phyloP scores from a whole-genome alignment of 2,113 vertebrate species.

The Donacobius atricapilla region DNA sequence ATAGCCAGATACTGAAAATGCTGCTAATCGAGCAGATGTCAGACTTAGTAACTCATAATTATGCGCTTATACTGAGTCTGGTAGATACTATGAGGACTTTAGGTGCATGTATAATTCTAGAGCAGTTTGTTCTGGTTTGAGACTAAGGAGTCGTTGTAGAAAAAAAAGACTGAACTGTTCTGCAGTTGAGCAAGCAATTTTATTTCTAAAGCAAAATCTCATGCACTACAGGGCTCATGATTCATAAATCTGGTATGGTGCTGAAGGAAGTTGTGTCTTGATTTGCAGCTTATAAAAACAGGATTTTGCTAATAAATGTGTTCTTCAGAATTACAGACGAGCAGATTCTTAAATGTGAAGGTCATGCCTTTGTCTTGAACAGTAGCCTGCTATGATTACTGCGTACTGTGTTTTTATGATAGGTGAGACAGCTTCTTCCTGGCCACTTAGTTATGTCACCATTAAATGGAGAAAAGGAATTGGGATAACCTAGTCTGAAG shows the following conservation, averaged over 20 bases:
- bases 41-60: neutral
- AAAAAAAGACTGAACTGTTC: neutral
- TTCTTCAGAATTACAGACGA: slow-evolving; percentile 16
- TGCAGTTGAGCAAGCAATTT: neutral
- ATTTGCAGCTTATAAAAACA: slow-evolving; percentile 3
- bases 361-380: slow-evolving; percentile 7
- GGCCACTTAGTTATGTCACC: neutral
- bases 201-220: neutral
- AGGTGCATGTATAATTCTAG: neutral
- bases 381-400: neutral
- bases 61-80: neutral
- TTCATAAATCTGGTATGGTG: neutral
- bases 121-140: neutral
- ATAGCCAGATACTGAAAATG: neutral
- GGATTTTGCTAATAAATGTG: neutral
- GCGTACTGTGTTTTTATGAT: neutral
- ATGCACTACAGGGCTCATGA: neutral
- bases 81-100: neutral
- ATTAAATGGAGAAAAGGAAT: neutral
- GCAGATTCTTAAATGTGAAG: neutral
- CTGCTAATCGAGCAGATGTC: neutral
- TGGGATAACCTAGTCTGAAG: neutral
- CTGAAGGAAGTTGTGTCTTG: slow-evolving; percentile 3
- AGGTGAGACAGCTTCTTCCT: slow-evolving; percentile 4
- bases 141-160: neutral